Percentiles rank a stretch among this genome's conserved stretches.
Evolutionary conservation across 2,113 vertebrate species (phyloP).

Genomic region (Corydoras sp.): DNA sequence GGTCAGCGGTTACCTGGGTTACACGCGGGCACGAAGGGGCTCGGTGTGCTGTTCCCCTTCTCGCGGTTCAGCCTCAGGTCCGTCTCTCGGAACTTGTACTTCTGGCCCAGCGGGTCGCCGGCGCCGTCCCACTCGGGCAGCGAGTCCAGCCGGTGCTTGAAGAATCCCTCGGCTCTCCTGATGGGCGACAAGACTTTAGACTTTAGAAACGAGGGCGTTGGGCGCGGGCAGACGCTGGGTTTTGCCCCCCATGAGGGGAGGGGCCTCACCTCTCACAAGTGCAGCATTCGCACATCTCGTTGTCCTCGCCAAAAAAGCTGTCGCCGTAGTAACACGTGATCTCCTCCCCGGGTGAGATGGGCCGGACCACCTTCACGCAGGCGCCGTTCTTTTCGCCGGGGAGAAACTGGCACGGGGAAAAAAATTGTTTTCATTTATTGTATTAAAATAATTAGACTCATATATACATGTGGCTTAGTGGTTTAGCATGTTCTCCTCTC

Average conservation of each 20-base stretch:
- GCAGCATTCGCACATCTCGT: constrained; percentile 88
- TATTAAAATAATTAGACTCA: too few species aligned
- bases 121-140: constrained; percentile 54
- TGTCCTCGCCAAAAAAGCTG: constrained; percentile 88
- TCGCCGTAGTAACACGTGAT: constrained; percentile 91
- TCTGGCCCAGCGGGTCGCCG: constrained; percentile 63
- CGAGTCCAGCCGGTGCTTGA: constrained; percentile 61
- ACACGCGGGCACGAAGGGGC: constrained; percentile 46
- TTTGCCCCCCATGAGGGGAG: not conserved
- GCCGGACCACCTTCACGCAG: constrained; percentile 83
- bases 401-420: constrained; percentile 64
- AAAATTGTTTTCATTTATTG: not conserved
- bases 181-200: not conserved
- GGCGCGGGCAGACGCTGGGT: too few species aligned
- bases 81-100: constrained; percentile 80
- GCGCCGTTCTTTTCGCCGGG: constrained; percentile 80
- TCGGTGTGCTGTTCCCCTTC: constrained; percentile 51
- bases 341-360: constrained; percentile 84
- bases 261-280: constrained; percentile 82
- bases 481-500: too few species aligned
- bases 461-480: too few species aligned
- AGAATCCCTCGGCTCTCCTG: constrained; percentile 82
- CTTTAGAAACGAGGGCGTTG: too few species aligned
- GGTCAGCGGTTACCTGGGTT: constrained; percentile 54
- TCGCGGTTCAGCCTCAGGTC: constrained; percentile 73